Conservation (phyloP, 2,113 vertebrate genomes). For the Reinhardtius hippoglossoides region DNA sequence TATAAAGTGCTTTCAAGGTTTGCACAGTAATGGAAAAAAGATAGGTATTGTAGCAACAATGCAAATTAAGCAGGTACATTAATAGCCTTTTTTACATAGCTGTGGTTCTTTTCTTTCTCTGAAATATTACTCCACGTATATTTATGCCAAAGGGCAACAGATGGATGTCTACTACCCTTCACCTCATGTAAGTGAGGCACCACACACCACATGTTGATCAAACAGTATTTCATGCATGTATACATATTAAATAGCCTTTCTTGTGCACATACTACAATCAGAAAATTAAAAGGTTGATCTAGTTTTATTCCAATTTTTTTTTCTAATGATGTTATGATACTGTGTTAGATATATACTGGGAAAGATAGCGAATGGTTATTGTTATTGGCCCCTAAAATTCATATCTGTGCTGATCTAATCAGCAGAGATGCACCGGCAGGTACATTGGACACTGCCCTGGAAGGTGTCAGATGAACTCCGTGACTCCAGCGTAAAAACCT, state of each 20-base stretch:
- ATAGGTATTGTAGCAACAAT: too few relatives aligned
- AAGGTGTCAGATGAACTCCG: constrained; percentile 6
- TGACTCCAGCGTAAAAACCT: not conserved
- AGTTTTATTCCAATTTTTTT: not conserved
- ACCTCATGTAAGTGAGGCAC: too few relatives aligned
- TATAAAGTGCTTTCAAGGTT: too few relatives aligned
- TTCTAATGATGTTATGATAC: not conserved
- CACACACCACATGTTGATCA: too few relatives aligned
- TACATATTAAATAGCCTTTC: not conserved
- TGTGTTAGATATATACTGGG: not conserved
- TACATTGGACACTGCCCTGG: not conserved
- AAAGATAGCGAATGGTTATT: not conserved
- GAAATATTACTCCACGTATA: too few relatives aligned
- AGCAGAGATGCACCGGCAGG: not conserved
- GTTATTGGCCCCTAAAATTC: not conserved
- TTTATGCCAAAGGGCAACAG: too few relatives aligned
- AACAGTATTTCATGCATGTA: not conserved
- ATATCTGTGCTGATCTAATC: constrained; percentile 2
- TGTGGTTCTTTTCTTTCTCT: too few relatives aligned
- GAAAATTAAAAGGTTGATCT: not conserved
- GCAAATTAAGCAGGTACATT: too few relatives aligned
- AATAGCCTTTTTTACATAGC: too few relatives aligned
- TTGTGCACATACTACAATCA: not conserved
- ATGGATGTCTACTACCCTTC: too few relatives aligned
- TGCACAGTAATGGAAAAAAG: too few relatives aligned